These are phyloP conservation scores for Bergia sp. DNA, from an alignment of 92 coral and sea anemone genomes.

Conservation along the genomic window DNA sequence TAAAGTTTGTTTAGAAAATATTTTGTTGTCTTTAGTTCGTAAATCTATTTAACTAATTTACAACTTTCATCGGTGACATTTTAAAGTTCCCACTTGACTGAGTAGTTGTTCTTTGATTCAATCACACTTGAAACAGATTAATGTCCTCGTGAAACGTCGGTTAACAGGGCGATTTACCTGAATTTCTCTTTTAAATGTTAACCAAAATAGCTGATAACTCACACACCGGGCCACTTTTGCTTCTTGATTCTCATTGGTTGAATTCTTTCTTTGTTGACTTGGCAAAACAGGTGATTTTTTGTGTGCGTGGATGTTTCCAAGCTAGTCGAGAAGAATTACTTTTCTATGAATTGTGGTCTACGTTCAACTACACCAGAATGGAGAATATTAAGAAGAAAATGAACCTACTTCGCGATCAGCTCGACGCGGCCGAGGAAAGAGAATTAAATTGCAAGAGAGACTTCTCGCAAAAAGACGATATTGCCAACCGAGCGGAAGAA, in stretches of 20 bases:
- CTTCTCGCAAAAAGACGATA: constrained; percentile 30
- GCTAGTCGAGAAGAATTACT: constrained; percentile 28
- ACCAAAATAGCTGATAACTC: neutral
- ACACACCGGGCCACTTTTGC: constrained; percentile 5
- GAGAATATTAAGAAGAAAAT: constrained; percentile 72
- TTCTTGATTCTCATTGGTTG: constrained; percentile 32
- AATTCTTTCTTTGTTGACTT: constrained; percentile 50
- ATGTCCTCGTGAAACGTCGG: neutral
- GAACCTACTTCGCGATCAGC: constrained; percentile 53
- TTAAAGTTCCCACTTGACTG: neutral
- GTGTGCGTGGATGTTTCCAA: neutral
- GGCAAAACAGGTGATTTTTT: constrained; percentile 68
- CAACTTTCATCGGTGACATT: neutral
- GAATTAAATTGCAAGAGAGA: constrained; percentile 55
- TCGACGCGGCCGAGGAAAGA: constrained; percentile 73
- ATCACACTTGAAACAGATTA: neutral
- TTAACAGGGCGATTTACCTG: neutral
- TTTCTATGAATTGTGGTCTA: neutral
- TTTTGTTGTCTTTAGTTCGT: neutral
- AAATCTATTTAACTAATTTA: too few species aligned
- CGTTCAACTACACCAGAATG: constrained; percentile 42
- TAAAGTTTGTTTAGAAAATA: neutral
- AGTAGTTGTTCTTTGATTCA: neutral
- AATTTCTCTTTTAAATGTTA: neutral
- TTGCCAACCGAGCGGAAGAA: constrained; percentile 57